Percentiles rank a stretch among this genome's conserved stretches.
Conservation (phyloP, 2,113 vertebrate species). For the Geothlypis trichas region DNA sequence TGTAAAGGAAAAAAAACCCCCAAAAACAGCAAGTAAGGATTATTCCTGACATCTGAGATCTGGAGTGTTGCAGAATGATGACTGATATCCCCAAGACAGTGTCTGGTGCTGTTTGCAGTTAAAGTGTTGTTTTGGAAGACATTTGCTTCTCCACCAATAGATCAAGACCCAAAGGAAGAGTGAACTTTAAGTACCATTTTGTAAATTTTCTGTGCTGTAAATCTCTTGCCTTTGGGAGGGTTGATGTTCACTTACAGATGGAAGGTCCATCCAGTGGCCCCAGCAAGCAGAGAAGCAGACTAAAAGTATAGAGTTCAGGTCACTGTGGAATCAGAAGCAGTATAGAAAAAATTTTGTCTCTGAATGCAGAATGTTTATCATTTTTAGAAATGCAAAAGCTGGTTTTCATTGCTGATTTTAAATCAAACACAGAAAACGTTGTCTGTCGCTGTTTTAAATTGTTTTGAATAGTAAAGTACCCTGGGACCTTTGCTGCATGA, state of each 20-base stretch:
- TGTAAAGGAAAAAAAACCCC: neutral
- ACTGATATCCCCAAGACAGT: neutral
- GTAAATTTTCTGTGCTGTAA: neutral
- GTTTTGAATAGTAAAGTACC: conserved; percentile 48
- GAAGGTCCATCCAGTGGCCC: neutral
- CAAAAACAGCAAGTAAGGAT: neutral
- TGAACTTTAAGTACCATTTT: neutral
- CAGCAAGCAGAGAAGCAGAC: neutral
- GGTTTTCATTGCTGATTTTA: conserved; percentile 7
- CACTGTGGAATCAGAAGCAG: neutral
- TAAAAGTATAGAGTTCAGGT: neutral
- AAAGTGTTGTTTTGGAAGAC: neutral
- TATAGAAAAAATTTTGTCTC: neutral
- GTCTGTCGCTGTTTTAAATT: conserved; percentile 17
- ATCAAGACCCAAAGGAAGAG: neutral
- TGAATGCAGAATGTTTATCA: neutral
- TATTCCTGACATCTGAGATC: neutral
- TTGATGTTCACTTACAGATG: neutral
- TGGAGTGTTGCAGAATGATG: neutral
- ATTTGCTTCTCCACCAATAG: neutral
- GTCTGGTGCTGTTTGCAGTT: neutral
- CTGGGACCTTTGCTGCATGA: conserved; percentile 18
- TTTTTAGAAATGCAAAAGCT: neutral
- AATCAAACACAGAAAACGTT: conserved; percentile 23
- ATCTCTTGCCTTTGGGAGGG: neutral